phyloP scores from a whole-genome alignment of 1,140 invertebrate species.

The Ceratina calcarata region DNA sequence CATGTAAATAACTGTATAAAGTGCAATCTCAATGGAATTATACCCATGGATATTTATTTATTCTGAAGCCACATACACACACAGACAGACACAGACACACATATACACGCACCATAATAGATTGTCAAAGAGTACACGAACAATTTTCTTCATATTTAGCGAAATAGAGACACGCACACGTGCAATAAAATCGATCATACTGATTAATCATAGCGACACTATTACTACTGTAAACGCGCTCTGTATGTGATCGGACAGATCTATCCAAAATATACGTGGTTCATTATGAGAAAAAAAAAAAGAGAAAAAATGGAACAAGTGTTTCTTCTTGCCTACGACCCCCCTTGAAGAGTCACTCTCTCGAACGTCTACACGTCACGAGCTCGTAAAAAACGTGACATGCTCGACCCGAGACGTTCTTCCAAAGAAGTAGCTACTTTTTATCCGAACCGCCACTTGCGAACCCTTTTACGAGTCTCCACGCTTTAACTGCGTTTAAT shows the following conservation, averaged over 20 bases:
- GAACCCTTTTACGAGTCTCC: not conserved
- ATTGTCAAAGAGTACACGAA: no score
- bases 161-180: not conserved
- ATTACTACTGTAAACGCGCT: conserved; percentile 21
- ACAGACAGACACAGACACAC: not conserved
- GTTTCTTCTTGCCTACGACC: conserved; percentile 42
- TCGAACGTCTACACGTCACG: conserved; percentile 25
- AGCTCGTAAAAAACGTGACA: conserved; percentile 41
- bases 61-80: conserved; percentile 1
- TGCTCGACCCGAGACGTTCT: conserved; percentile 20
- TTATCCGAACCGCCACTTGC: not conserved
- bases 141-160: not conserved
- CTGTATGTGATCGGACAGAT: conserved; percentile 32
- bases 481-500: not conserved
- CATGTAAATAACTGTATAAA: conserved; percentile 80
- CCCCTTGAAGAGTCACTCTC: conserved; percentile 17
- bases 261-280: conserved; percentile 41
- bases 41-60: conserved; percentile 44
- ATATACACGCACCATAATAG: no score
- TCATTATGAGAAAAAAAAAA: conserved; percentile 38
- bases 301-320: conserved; percentile 11
- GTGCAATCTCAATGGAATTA: conserved; percentile 36
- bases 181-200: conserved; percentile 30
- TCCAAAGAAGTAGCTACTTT: conserved; percentile 30
- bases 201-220: conserved; percentile 20